Evolutionary conservation across 2,888 invertebrate species (phyloP), one percentile per base, ranked within the genome.

Genomic region (Leucoptera coffeella): DNA sequence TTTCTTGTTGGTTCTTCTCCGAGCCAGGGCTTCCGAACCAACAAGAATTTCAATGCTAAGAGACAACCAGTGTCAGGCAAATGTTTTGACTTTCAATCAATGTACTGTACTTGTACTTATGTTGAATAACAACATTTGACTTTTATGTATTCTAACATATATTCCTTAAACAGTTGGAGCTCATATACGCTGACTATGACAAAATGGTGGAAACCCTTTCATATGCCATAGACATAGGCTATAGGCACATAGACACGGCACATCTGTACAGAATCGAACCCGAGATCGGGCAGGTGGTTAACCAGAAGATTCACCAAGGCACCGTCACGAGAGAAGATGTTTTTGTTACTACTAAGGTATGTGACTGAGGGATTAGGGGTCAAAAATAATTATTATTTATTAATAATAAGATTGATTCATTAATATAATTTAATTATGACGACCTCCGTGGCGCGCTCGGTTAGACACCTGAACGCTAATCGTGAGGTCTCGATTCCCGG

Each of bases 231-330:
- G 82, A 85, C 37, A 55, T 77, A 21, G 88, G 88, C 0, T 89
- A 88, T 43, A 73, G 85, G 1, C 82, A 84, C 42, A 72, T 89
- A 30, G 89, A 89, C 43, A 81, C 85, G 30, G 81, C 83, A 7
- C 74, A 75, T 35, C 56, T 78, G 8, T 89, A 89, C 45, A 64
- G 75, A 10, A 78, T 84, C 15, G 84, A 85, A 41, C 74, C 77
- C 2, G 83, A 84, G 45, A 74, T 87, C 1, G 86, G 86, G 1
- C 54, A 53, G 12, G 80, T 78, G 0, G 43, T 86, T 10, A 54
- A 71, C 11, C 57, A 65, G 25, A 85, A 83, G 55, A 65, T 85
- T 6, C 42, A 50, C 1, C 78, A 81, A 28, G 82, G 83, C 0
- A 72, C 74, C 1, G 71, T 84, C 1, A 81, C 75, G 38, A 67